phyloP scores from a whole-genome alignment of 2,797 vertebrate genomes.

The Aselliscus stoliczkanus region DNA sequence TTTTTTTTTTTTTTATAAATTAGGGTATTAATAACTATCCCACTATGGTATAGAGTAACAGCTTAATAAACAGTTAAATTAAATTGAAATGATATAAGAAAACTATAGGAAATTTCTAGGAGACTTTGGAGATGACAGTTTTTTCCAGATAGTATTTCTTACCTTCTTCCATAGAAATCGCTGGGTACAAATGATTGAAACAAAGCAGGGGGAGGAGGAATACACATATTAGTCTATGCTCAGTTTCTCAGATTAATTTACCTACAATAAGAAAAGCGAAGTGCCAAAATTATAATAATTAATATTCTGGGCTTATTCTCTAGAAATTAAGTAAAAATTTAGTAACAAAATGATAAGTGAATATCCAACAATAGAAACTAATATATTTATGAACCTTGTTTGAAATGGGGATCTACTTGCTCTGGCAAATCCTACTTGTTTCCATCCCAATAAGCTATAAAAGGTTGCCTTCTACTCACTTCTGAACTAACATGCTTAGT shows the following conservation, averaged over 20 bases:
- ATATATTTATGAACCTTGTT: not conserved
- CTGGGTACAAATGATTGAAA: constrained; percentile 81
- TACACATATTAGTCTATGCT: not conserved
- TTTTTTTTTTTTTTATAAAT: not conserved
- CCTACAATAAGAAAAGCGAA: constrained; percentile 3
- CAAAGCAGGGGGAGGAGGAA: constrained; percentile 23
- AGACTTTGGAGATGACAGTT: not conserved
- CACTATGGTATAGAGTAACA: not conserved
- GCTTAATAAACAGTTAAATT: not conserved
- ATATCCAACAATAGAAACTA: not conserved
- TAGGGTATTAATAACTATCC: not conserved
- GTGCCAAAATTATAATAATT: not conserved
- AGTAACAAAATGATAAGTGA: not conserved
- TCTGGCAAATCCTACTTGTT: not conserved
- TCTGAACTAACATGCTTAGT: not conserved
- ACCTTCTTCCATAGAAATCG: constrained; percentile 96
- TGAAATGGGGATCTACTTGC: not conserved
- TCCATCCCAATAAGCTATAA: not conserved
- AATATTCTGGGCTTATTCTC: not conserved
- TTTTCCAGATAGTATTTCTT: constrained; percentile 67
- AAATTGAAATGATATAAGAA: not conserved
- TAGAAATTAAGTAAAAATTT: not conserved
- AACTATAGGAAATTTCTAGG: not conserved
- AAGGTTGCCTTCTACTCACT: not conserved
- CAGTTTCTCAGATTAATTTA: not conserved